Evolutionary conservation across 2,888 invertebrate genomes (phyloP).

Genomic region (Halocaridina rubra): DNA sequence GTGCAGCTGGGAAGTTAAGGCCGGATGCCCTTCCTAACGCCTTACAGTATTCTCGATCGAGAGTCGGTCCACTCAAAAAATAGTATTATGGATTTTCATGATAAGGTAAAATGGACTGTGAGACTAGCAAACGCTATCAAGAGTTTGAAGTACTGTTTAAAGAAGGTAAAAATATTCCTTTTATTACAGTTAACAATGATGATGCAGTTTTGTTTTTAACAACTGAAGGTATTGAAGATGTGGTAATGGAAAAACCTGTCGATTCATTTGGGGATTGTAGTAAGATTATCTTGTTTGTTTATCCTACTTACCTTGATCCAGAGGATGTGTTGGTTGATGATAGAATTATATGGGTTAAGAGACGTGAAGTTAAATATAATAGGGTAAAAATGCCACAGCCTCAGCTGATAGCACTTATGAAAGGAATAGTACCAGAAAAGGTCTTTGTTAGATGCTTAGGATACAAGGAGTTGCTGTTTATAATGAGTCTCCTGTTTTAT

Average conservation of each 20-base stretch:
- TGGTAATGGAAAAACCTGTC: not conserved
- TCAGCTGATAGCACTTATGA: not conserved
- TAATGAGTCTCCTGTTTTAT: not conserved
- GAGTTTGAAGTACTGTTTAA: not conserved
- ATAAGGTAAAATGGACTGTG: too few species aligned
- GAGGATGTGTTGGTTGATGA: not conserved
- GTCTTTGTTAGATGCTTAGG: too few species aligned
- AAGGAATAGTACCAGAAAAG: too few species aligned
- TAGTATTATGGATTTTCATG: too few species aligned
- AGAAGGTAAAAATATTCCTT: not conserved
- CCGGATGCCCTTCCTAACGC: too few species aligned
- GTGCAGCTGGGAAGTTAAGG: too few species aligned
- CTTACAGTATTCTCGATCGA: too few species aligned
- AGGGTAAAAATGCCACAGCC: not conserved
- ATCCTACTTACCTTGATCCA: too few species aligned
- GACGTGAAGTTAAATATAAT: not conserved
- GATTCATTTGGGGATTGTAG: not conserved
- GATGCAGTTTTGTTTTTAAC: not conserved
- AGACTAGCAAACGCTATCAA: not conserved
- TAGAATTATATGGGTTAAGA: not conserved
- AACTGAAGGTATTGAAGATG: not conserved
- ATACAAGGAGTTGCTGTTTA: not conserved
- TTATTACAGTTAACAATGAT: not conserved
- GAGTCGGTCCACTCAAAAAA: too few species aligned
- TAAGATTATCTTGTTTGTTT: not conserved